Percentiles rank a stretch among this genome's conserved stretches.
These are phyloP conservation scores for Macquaria australasica DNA, from an alignment of 2,113 vertebrate species.

Conservation along the genomic window DNA sequence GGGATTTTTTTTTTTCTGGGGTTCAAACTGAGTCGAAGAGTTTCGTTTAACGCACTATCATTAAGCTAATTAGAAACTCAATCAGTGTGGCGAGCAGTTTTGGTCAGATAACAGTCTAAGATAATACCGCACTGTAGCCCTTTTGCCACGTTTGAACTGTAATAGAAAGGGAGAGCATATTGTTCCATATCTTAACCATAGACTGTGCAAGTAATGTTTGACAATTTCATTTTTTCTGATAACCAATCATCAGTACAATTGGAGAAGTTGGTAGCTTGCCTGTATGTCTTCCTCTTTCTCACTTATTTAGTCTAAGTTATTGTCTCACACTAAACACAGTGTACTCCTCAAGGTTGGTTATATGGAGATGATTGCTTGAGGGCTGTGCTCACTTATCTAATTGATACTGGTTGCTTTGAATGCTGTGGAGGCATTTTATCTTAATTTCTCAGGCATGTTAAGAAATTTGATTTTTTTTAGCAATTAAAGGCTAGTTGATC, in stretches of 20 bases:
- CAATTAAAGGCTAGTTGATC: neutral
- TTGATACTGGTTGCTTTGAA: conserved; percentile 5
- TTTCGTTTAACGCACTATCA: neutral
- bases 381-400: neutral
- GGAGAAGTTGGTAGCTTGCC: neutral
- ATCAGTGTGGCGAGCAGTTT: neutral
- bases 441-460: neutral
- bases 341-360: neutral
- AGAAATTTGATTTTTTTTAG: neutral
- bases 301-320: neutral
- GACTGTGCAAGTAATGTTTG: neutral
- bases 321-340: neutral
- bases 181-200: neutral
- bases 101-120: neutral
- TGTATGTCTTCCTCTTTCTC: neutral
- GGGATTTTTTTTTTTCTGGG: neutral
- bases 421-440: neutral
- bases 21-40: neutral
- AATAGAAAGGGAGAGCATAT: neutral
- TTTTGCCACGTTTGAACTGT: neutral
- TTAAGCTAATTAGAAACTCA: neutral
- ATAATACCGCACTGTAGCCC: neutral
- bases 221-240: neutral
- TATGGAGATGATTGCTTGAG: neutral
- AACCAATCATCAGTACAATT: neutral